Evolutionary conservation across 2,113 vertebrate genomes (phyloP), one percentile per base, ranked within the genome.

Genomic region (Zosterops pallidus): DNA sequence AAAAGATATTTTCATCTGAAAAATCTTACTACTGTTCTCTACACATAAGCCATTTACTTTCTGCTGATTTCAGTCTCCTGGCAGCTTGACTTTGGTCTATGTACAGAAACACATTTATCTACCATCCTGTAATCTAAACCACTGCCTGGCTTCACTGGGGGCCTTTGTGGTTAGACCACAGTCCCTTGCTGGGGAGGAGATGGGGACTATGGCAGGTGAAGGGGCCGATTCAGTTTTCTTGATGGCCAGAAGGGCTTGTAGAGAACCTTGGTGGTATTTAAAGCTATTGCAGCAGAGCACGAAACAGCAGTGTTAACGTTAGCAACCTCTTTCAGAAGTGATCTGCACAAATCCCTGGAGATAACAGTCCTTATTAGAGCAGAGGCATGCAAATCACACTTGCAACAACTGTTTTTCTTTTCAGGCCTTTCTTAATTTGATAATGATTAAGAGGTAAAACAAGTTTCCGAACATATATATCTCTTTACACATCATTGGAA

Each of bases 371-470:
- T 83, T 95, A 71, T 63, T 92, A 81, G 68, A 95, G 76, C 44
- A 93, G 83, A 86, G 67, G 25, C 44, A 84, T 46, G 44, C 44
- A 95, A 90, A 95, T 80, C 14, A 4, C 39, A 47, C 39, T 60
- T 53, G 21, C 44, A 60, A 41, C 31, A 72, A 86, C 42, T 88
- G 44, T 83, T 86, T 93, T 69, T 79, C 64, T 78, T 85, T 90
- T 80, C 85, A 85, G n/a, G 41, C 76, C 42, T 74, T 87, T 88
- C 92, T 83, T 72, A 57, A 83, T 90, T 90, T 77, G 67, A 37
- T 87, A 60, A 90, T 8, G 16, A 35, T 77, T 69, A 88, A 94
- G 59, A 8, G 2, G 14, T 20, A 90, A 94, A 60, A 65, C 0
- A 1, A 92, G 39, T 74, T 85, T 62, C 71, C 65, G 47, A 91